These are phyloP conservation scores for Apostichopus leukothele DNA, from an alignment of 53 echinoderm and acorn worm species.

Conservation along the genomic window DNA sequence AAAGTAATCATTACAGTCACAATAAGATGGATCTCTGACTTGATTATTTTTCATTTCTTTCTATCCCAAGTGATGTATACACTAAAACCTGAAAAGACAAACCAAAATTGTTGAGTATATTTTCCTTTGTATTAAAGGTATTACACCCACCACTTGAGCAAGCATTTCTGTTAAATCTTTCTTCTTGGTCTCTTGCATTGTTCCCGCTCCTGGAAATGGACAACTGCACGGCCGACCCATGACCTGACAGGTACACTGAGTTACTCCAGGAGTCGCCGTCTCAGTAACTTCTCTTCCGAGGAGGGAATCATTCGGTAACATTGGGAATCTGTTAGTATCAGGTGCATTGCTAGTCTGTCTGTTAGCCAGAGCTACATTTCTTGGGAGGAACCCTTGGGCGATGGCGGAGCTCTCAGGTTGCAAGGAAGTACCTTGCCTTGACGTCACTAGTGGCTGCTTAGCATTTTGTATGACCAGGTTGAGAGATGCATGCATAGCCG, in stretches of 20 bases:
- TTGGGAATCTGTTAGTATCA: conserved; percentile 5
- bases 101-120: too few relatives aligned
- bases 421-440: too few relatives aligned
- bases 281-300: background rate
- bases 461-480: too few relatives aligned
- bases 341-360: background rate
- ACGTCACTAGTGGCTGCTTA: too few relatives aligned
- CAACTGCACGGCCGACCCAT: background rate
- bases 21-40: too few relatives aligned
- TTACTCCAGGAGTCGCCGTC: background rate
- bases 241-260: background rate
- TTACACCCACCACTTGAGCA: conserved; percentile 3
- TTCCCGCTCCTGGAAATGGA: background rate
- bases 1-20: too few relatives aligned
- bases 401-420: background rate
- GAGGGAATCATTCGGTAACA: background rate
- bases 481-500: too few relatives aligned
- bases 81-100: too few relatives aligned
- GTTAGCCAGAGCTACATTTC: conserved; percentile 8
- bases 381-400: conserved; percentile 10
- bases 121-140: background rate
- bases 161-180: conserved; percentile 4
- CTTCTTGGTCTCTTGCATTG: background rate
- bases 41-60: too few relatives aligned
- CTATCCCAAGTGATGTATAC: too few relatives aligned